phyloP scores from a whole-genome alignment of 2,888 invertebrate genomes.

The Mesoligia furuncula region DNA sequence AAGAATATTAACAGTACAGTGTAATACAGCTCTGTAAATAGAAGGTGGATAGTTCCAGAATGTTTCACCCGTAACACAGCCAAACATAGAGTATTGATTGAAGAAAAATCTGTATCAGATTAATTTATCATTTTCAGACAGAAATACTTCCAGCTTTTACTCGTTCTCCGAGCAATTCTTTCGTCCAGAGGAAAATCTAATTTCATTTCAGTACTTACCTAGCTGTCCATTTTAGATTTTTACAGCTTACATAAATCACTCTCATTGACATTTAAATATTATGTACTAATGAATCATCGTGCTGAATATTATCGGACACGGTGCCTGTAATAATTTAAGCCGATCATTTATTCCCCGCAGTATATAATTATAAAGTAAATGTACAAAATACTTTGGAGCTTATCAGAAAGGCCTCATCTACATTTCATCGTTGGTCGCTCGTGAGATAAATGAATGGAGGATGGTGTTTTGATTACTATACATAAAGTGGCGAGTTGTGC shows the following conservation, averaged over 20 bases:
- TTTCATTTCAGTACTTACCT: constrained; percentile 43
- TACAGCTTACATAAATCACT: constrained; percentile 50
- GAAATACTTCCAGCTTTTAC: constrained; percentile 41
- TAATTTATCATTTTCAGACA: constrained; percentile 55
- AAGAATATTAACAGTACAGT: no score
- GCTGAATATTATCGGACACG: constrained; percentile 56
- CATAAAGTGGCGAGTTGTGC: constrained; percentile 80
- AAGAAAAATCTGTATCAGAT: constrained; percentile 50
- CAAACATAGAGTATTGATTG: constrained; percentile 57
- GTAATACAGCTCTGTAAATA: not conserved
- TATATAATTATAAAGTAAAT: constrained; percentile 78
- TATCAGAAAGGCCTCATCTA: constrained; percentile 83
- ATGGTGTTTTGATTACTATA: constrained; percentile 83
- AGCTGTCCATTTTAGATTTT: constrained; percentile 46
- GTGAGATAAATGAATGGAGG: constrained; percentile 81
- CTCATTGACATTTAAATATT: constrained; percentile 42
- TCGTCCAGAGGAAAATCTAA: constrained; percentile 36
- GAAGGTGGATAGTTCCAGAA: not conserved
- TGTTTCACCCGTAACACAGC: no score
- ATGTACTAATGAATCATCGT: constrained; percentile 44
- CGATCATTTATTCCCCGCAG: constrained; percentile 72
- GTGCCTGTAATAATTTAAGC: constrained; percentile 65
- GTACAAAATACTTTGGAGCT: constrained; percentile 79
- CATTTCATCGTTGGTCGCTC: constrained; percentile 82
- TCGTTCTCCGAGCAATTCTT: constrained; percentile 45